A percentile compares a stretch with the other conserved stretches of the same genome.
Evolutionary conservation across 2,113 vertebrate species (phyloP).

Genomic region (Agapornis roseicollis): DNA sequence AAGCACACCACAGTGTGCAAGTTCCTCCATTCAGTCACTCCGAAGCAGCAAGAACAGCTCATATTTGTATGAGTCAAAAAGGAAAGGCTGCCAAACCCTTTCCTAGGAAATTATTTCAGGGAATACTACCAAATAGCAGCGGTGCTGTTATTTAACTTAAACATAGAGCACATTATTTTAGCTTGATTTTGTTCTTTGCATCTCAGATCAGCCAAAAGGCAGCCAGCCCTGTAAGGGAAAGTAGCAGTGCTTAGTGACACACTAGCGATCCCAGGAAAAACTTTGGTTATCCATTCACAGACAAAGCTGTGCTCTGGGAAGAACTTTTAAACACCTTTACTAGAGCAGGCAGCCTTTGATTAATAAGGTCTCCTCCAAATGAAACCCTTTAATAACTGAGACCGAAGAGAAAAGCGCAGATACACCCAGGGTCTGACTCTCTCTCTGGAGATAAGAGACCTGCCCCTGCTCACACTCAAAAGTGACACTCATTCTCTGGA

Average conservation of each 20-base stretch:
- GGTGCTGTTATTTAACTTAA: background rate
- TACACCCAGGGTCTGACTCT: background rate
- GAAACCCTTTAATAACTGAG: background rate
- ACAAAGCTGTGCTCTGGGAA: background rate
- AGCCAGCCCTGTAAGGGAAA: background rate
- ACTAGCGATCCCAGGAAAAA: background rate
- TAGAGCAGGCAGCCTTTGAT: background rate
- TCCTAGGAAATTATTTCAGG: constrained; percentile 18
- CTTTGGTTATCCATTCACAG: background rate
- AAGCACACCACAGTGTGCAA: background rate
- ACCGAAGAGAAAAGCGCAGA: background rate
- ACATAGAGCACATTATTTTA: background rate
- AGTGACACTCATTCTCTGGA: background rate
- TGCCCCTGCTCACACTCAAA: background rate
- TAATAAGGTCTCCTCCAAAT: background rate
- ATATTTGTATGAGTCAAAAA: background rate
- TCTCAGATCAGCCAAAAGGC: background rate
- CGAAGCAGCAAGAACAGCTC: background rate
- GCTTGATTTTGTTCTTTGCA: background rate
- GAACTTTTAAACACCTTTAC: background rate
- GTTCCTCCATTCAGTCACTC: background rate
- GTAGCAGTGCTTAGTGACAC: background rate
- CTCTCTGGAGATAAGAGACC: background rate
- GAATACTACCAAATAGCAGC: background rate
- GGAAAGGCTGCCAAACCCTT: constrained; percentile 8